Evolutionary conservation across 2,113 vertebrate genomes (phyloP).

Genomic region (Tyrannus savana): DNA sequence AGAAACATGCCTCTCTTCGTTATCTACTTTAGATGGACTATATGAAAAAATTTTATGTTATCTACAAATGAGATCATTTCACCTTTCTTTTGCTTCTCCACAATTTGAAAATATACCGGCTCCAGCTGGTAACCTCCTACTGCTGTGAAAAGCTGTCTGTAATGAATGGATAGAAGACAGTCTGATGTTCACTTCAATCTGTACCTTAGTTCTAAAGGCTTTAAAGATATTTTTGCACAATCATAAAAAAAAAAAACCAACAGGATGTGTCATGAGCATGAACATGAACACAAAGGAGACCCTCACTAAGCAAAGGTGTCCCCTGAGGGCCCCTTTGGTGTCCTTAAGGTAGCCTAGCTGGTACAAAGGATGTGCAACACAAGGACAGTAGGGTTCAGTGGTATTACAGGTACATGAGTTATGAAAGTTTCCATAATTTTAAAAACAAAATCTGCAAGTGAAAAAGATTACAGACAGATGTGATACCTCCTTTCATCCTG

Average conservation of each 20-base stretch:
- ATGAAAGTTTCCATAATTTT: not conserved
- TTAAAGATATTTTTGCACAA: not conserved
- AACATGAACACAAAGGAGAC: rapidly evolving
- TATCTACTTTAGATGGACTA: not conserved
- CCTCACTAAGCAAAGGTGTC: rapidly evolving
- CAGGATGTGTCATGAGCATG: not conserved
- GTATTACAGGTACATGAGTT: not conserved
- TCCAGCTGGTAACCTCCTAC: not conserved
- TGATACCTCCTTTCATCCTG: not conserved
- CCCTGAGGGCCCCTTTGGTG: not conserved
- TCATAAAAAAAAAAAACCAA: not conserved
- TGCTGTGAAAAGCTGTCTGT: not conserved
- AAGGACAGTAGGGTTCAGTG: not conserved
- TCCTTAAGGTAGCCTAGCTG: not conserved
- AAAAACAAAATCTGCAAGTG: not conserved
- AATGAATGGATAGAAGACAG: not conserved
- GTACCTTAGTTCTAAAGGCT: not conserved
- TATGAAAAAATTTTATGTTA: not conserved
- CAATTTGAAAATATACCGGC: not conserved
- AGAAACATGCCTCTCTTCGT: not conserved
- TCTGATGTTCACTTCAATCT: not conserved
- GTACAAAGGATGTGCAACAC: not conserved
- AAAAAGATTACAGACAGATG: not conserved
- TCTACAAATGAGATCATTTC: not conserved
- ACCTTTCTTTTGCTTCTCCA: not conserved